Evolutionary conservation across 2,888 invertebrate species (phyloP).

Genomic region (Muschampia plurimacula): DNA sequence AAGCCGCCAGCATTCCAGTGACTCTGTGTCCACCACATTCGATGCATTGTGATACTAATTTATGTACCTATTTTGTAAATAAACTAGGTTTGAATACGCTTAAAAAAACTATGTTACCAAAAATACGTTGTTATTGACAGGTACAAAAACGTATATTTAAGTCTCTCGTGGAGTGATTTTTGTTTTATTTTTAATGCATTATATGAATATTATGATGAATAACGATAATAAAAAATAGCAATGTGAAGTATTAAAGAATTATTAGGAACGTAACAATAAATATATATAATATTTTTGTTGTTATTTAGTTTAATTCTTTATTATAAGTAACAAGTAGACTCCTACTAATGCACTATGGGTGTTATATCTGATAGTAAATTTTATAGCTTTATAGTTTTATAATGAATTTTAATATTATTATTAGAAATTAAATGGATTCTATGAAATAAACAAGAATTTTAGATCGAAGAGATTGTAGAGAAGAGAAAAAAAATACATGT

Average conservation of each 20-base stretch:
- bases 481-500: background rate
- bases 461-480: background rate
- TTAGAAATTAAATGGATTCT: background rate
- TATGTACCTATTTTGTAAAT: background rate
- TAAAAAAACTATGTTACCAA: slow-evolving; percentile 7
- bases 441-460: background rate
- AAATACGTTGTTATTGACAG: background rate
- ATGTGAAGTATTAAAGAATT: background rate
- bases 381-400: too few species aligned
- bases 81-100: background rate
- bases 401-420: background rate
- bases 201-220: too few species aligned
- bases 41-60: slow-evolving; percentile 60
- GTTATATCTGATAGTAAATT: background rate
- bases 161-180: too few species aligned
- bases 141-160: background rate
- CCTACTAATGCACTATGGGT: background rate
- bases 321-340: background rate
- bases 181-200: too few species aligned
- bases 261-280: background rate
- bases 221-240: background rate
- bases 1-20: slow-evolving; percentile 62
- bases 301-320: background rate
- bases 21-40: slow-evolving; percentile 60
- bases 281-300: background rate